phyloP scores from a whole-genome alignment of 2,797 vertebrate genomes.

The Malacoctenus gilli region DNA sequence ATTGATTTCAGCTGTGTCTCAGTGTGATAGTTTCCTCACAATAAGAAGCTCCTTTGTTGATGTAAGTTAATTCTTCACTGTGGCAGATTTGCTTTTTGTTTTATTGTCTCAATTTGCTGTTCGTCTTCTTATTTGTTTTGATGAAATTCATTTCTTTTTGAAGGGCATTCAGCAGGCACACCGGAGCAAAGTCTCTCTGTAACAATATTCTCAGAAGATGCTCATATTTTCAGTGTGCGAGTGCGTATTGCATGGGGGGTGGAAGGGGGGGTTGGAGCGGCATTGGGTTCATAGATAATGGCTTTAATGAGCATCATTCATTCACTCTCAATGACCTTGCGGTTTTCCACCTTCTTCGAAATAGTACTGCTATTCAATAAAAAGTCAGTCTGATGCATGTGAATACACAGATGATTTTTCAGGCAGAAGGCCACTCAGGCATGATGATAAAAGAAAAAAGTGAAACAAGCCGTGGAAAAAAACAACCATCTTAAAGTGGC shows the following conservation, averaged over 20 bases:
- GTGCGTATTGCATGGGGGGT: neutral
- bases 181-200: slow-evolving; percentile 21
- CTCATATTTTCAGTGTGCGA: slow-evolving; percentile 22
- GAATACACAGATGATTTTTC: slow-evolving; percentile 26
- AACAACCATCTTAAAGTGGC: no score
- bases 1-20: neutral
- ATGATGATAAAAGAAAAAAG: slow-evolving; percentile 41
- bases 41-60: neutral
- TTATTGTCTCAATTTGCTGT: slow-evolving; percentile 8
- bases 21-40: neutral
- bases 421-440: slow-evolving; percentile 13
- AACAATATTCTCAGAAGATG: slow-evolving; percentile 39
- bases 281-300: slow-evolving; percentile 50
- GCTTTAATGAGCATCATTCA: slow-evolving; percentile 57
- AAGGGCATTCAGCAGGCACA: slow-evolving; percentile 22
- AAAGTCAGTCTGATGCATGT: slow-evolving; percentile 9
- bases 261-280: no score
- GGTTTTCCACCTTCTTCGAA: slow-evolving; percentile 33
- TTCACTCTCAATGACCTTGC: slow-evolving; percentile 58
- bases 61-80: neutral
- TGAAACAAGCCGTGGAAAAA: slow-evolving; percentile 21
- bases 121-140: slow-evolving; percentile 1
- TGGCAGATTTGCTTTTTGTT: neutral
- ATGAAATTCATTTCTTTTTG: slow-evolving; percentile 34
- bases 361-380: slow-evolving; percentile 41